Evolutionary conservation across 1,140 invertebrate genomes (phyloP).

Genomic region (Octopus sinensis): DNA sequence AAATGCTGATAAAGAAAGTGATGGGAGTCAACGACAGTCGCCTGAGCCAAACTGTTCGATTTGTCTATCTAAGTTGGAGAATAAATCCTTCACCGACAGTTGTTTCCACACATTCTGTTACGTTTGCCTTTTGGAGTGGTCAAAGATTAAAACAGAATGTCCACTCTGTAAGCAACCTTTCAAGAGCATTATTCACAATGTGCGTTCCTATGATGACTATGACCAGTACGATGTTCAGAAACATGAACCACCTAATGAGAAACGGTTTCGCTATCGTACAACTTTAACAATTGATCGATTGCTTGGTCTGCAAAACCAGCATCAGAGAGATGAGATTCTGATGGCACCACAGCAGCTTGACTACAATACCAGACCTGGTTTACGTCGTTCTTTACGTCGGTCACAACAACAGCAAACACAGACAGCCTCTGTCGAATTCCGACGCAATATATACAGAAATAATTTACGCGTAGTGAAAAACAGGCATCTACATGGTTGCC

Average conservation of each 20-base stretch:
- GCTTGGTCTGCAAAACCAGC: neutral
- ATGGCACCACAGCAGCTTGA: neutral
- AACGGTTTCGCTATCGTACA: slow-evolving; percentile 34
- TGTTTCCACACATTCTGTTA: slow-evolving; percentile 94
- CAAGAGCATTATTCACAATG: slow-evolving; percentile 87
- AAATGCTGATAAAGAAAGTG: slow-evolving; percentile 11
- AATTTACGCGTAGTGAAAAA: slow-evolving; percentile 70
- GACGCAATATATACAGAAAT: slow-evolving; percentile 73
- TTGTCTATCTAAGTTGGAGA: slow-evolving; percentile 78
- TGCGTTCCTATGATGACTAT: slow-evolving; percentile 80
- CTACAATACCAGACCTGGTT: neutral
- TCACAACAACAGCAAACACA: slow-evolving; percentile 16
- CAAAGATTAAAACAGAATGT: slow-evolving; percentile 90
- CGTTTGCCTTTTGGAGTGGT: slow-evolving; percentile 87
- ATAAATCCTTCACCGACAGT: slow-evolving; percentile 86
- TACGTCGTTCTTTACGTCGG: neutral
- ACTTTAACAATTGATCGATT: slow-evolving; percentile 41
- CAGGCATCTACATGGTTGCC: slow-evolving; percentile 21
- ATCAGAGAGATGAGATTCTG: slow-evolving; percentile 30
- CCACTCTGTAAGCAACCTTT: slow-evolving; percentile 90
- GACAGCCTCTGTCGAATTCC: slow-evolving; percentile 56
- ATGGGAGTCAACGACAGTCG: slow-evolving; percentile 29
- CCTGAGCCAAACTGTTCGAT: slow-evolving; percentile 74
- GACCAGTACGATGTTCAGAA: slow-evolving; percentile 74
- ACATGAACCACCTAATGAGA: slow-evolving; percentile 18